phyloP scores from a whole-genome alignment of 2,888 invertebrate genomes.

The Cerastis leucographa region DNA sequence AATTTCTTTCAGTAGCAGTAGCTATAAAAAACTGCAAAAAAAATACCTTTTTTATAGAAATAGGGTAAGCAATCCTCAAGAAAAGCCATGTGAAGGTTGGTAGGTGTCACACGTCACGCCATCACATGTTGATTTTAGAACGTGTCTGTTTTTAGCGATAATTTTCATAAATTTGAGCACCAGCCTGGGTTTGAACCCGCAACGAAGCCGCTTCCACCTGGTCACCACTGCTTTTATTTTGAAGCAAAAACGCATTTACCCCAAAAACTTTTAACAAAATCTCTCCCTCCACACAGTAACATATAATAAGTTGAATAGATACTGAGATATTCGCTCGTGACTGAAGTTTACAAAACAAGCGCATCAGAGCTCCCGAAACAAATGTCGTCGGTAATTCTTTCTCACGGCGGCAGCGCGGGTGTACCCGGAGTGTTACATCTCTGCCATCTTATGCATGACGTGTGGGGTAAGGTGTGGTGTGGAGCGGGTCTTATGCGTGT shows the following conservation, averaged over 20 bases:
- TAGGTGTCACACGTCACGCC: too few species aligned
- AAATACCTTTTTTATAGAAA: neutral
- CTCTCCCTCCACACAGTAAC: constrained; percentile 22
- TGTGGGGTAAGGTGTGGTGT: constrained; percentile 58
- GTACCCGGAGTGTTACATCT: constrained; percentile 79
- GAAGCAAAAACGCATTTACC: neutral
- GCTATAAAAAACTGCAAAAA: neutral
- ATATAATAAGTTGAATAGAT: constrained; percentile 58
- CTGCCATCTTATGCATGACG: constrained; percentile 77
- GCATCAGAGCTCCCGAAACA: constrained; percentile 82
- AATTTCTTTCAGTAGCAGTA: too few species aligned
- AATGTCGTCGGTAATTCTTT: constrained; percentile 86
- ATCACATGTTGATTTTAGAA: neutral
- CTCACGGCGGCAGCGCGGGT: constrained; percentile 78
- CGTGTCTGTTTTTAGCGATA: neutral
- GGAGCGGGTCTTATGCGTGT: constrained; percentile 8
- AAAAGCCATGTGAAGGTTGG: neutral
- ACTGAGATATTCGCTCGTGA: constrained; percentile 55
- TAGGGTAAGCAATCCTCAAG: neutral
- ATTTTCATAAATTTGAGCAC: neutral
- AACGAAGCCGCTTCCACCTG: neutral
- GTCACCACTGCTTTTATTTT: neutral
- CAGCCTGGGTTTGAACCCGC: neutral
- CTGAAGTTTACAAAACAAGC: constrained; percentile 79
- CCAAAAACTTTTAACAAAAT: constrained; percentile 14